phyloP scores from a whole-genome alignment of 2,113 vertebrate species.

The Cacatua alba region DNA sequence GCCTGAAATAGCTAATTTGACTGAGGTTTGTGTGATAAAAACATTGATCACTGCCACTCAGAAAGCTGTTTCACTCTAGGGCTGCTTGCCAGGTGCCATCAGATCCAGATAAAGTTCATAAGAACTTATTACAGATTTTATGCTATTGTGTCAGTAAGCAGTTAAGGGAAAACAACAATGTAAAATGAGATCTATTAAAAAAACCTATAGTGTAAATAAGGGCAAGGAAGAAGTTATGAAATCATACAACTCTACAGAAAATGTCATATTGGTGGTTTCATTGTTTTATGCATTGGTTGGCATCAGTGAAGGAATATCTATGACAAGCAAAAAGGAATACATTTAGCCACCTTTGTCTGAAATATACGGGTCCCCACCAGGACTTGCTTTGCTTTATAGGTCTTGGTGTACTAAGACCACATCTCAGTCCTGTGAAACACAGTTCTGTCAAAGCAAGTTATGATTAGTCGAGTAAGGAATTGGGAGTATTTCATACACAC shows the following conservation, averaged over 20 bases:
- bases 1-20: neutral
- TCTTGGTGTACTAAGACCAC: neutral
- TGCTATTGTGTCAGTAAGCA: neutral
- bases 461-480: neutral
- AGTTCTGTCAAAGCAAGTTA: conserved; percentile 5
- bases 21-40: neutral
- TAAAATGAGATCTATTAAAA: neutral
- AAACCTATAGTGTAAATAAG: neutral
- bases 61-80: neutral
- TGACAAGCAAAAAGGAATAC: neutral
- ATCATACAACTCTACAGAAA: conserved; percentile 21
- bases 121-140: neutral
- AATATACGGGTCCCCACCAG: neutral
- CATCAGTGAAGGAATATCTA: neutral
- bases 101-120: neutral
- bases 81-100: neutral
- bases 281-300: neutral
- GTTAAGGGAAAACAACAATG: neutral
- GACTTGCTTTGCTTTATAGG: neutral
- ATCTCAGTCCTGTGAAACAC: conserved; percentile 18
- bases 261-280: neutral
- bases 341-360: conserved; percentile 26
- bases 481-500: neutral
- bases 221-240: neutral
- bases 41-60: neutral